phyloP scores from a whole-genome alignment of 2,888 invertebrate species.

The Scelioninae gen. 1 region DNA sequence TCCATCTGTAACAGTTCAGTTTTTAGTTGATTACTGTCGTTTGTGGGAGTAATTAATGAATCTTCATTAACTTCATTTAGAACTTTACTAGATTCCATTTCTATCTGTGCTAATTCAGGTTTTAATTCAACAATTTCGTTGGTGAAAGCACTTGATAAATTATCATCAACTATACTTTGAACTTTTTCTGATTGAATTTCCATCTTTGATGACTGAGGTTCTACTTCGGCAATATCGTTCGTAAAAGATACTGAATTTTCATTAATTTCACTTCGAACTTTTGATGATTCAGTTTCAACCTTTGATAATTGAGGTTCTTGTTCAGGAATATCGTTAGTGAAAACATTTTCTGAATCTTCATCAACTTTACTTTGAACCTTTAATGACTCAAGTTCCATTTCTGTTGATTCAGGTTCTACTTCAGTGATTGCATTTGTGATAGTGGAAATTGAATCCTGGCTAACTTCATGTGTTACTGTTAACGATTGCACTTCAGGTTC shows the following conservation, averaged over 20 bases:
- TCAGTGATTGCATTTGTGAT: background rate
- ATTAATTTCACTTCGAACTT: constrained; percentile 1
- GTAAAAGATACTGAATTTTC: background rate
- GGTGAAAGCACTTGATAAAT: too few species aligned
- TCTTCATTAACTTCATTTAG: background rate
- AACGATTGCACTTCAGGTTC: background rate
- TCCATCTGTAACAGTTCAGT: background rate
- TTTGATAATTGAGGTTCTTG: constrained; percentile 5
- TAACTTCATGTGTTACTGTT: background rate
- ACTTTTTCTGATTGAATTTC: background rate
- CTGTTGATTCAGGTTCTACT: background rate
- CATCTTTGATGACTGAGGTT: background rate
- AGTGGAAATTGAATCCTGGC: background rate
- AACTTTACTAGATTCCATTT: background rate
- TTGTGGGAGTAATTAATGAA: too few species aligned
- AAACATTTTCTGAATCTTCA: background rate
- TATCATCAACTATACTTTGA: background rate
- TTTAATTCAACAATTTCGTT: too few species aligned
- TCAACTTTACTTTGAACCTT: background rate
- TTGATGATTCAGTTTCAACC: background rate
- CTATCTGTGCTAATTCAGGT: too few species aligned
- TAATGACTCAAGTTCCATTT: background rate
- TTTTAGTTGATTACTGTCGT: too few species aligned
- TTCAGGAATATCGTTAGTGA: background rate
- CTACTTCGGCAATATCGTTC: background rate